Base-by-base conservation (phyloP, 1,140 invertebrate species). In the Trichonephila clavata region DNA sequence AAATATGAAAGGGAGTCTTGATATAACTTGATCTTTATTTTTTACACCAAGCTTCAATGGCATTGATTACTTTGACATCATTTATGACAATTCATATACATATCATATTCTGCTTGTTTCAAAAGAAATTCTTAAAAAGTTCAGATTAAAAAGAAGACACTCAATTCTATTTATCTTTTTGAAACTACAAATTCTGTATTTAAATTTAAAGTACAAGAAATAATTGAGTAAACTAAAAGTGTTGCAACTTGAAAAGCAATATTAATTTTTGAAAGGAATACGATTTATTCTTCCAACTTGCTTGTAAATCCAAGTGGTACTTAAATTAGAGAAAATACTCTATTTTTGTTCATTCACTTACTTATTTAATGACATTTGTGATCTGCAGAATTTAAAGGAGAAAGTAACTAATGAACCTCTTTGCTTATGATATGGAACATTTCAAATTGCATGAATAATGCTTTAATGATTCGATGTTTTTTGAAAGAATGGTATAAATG, bases 21-120 rank as follows among this genome's bases (percentile, higher is more conserved):
- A 77, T 77, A 77, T 77, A 77, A 90, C 89, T 90, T 90, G 68
- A 90, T 90, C 71, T 90, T 90, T 90, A 90, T 89, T 90, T 89
- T 89, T 77, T 80, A 90, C 77, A 81, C 50, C 63, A 90, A 90
- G 59, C 50, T 60, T 61, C n/a, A 81, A 32, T 81, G 68, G 68
- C 50, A 90, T 60, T 89, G 24, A 90, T 81, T 90, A 90, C 89
- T 90, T 90, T 81, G 65, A 89, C 87, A 71, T 50, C 50, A 50
- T 89, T 89, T 89, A 89, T 89, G 71, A 90, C 68, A 90, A 81
- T 90, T 89, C 71, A 90, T 90, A 18, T 81, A 57, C 89, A 90
- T 90, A 81, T 90, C 89, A 80, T 80, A 39, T 81, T 81, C 68
- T 57, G 57, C 57, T 89, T 60, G 7, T 89, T 32, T 81, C 32